Base-by-base conservation (phyloP, 2,888 invertebrate genomes). In the Theretra japonica region DNA sequence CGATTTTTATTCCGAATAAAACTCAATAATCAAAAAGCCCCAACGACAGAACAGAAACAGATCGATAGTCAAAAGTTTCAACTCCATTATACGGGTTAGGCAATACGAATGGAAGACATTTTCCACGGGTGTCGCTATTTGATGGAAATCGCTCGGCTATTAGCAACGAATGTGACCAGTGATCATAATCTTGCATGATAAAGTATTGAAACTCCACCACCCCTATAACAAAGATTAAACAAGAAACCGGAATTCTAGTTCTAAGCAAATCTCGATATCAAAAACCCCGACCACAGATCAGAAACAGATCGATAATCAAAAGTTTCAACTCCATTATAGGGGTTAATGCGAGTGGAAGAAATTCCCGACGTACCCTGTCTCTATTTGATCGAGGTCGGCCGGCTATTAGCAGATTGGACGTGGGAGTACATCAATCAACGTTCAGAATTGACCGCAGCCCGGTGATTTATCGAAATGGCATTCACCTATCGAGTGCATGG, bases 351-450 rank as follows among this genome's bases (percentile, higher is more conserved):
- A 79, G 73, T 79, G 79, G 80, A 84, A 85, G 85, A 83, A 82
- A 78, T 76, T 77, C 79, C 75, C 75, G 78, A 79, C 77, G 74
- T 71, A 73, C 73, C 77, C 83, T 81, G 81, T 86, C 86, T 86
- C 80, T 81, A 79, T 82, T 84, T 83, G 86, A 87, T 85, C 76
- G 82, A 76, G 86, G 86, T 84, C 81, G 80, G 73, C 60, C 76
- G 68, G 78, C 81, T 81, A 80, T 88, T 88, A 88, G 86, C 84
- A 79, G 84, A 87, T 87, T 87, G 87, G 78, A 83, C 81, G 78
- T 77, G 77, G 70, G 75, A 68, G 73, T 73, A 76, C 83, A 82
- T 83, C 84, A 80, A 84, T 84, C 84, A 84, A 78, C 77, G 82
- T 80, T 77, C 73, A 74, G 76, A 72, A 78, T 75, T 78, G 80